Conservation (phyloP, 2,888 invertebrate species). For the Spialia ferax region DNA sequence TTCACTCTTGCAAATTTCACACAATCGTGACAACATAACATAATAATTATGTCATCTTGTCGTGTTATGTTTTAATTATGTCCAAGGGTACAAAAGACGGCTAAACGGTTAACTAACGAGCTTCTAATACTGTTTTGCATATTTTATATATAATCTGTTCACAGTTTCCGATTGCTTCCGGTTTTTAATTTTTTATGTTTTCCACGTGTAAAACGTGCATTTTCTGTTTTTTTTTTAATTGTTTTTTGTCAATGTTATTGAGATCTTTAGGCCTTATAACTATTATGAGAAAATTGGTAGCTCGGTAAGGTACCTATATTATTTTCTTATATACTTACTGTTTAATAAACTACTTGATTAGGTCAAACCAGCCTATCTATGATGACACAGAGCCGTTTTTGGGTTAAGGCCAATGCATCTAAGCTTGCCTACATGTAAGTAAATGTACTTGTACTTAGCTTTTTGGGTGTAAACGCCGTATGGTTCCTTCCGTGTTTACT, state of each 20-base stretch:
- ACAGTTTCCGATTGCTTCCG: slow-evolving; percentile 7
- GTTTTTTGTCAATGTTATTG: neutral
- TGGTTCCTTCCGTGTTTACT: neutral
- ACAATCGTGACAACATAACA: neutral
- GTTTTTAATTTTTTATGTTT: neutral
- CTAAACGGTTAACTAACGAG: slow-evolving; percentile 24
- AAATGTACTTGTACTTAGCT: slow-evolving; percentile 22
- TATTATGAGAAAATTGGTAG: neutral
- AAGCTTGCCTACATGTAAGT: slow-evolving; percentile 28
- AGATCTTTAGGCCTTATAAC: neutral
- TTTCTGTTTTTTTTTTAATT: neutral
- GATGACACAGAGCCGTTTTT: slow-evolving; percentile 28
- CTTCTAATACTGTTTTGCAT: slow-evolving; percentile 22
- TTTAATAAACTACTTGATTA: slow-evolving; percentile 7
- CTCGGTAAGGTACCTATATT: too few species aligned
- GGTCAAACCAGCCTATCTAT: slow-evolving; percentile 17
- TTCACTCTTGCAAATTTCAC: neutral
- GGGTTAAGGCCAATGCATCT: slow-evolving; percentile 30
- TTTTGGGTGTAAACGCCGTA: neutral
- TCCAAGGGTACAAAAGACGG: slow-evolving; percentile 23
- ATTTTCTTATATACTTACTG: slow-evolving; percentile 3
- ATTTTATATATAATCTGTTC: slow-evolving; percentile 19
- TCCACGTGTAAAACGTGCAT: neutral
- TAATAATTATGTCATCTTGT: slow-evolving; percentile 30
- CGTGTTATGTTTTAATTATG: slow-evolving; percentile 25